Conservation (phyloP, 2,888 invertebrate genomes). For the Macroteleia sp. region DNA sequence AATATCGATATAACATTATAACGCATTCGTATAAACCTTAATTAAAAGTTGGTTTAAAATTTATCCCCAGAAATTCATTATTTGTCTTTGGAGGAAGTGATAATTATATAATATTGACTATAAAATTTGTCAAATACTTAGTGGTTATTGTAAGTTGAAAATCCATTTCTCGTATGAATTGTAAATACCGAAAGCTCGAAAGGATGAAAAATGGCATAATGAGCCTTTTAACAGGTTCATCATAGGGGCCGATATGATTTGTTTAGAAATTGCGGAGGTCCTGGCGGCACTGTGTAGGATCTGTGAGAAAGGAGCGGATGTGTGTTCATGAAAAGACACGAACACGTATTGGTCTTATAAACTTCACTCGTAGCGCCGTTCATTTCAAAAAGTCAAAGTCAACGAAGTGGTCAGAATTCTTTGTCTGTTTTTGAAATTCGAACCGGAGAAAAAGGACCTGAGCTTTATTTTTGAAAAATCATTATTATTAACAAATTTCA, state of each 20-base stretch:
- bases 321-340: conserved; percentile 39
- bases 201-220: conserved; percentile 47
- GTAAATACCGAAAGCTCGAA: conserved; percentile 16
- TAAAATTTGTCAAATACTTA: too few species aligned
- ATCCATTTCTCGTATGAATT: too few species aligned
- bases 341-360: conserved; percentile 33
- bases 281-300: conserved; percentile 22
- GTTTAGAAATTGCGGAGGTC: conserved; percentile 54
- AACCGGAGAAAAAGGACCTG: conserved; percentile 10
- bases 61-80: too few species aligned
- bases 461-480: conserved; percentile 17
- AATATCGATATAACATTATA: too few species aligned
- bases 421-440: conserved; percentile 32
- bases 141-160: too few species aligned
- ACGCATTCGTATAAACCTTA: too few species aligned
- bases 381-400: conserved; percentile 47
- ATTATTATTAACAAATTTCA: not conserved
- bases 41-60: too few species aligned
- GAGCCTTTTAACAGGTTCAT: conserved; percentile 57
- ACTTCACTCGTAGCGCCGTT: conserved; percentile 37
- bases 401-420: conserved; percentile 26
- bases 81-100: too few species aligned
- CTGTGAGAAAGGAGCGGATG: conserved; percentile 51
- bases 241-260: conserved; percentile 33
- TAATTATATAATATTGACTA: too few species aligned